phyloP scores from a whole-genome alignment of 1,140 invertebrate genomes.

The Drosophila punjabiensis region DNA sequence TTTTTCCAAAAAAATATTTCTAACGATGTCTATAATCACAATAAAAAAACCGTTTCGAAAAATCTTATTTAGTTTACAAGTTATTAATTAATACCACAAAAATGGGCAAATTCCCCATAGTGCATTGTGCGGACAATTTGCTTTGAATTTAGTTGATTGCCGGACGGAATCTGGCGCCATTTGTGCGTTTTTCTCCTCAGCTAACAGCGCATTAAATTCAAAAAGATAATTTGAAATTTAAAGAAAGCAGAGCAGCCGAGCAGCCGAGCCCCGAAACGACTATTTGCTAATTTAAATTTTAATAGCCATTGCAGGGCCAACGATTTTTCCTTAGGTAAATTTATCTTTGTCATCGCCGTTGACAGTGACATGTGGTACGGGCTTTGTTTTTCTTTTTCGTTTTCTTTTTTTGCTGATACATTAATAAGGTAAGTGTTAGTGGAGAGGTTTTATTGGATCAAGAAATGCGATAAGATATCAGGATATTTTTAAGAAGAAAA shows the following conservation, averaged over 20 bases:
- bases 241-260: background rate
- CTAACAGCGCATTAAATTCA: constrained; percentile 63
- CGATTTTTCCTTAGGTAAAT: constrained; percentile 48
- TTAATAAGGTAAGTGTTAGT: constrained; percentile 18
- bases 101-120: too few relatives aligned
- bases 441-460: background rate
- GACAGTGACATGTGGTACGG: constrained; percentile 76
- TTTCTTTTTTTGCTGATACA: constrained; percentile 11
- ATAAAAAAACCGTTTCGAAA: too few relatives aligned
- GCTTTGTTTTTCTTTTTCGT: constrained; percentile 29
- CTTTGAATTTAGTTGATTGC: constrained; percentile 83
- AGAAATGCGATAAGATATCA: too few relatives aligned
- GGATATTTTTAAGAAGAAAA: background rate
- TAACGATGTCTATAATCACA: too few relatives aligned
- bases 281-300: constrained; percentile 69
- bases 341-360: constrained; percentile 79
- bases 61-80: too few relatives aligned
- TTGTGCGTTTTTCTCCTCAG: constrained; percentile 36
- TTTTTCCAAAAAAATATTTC: too few relatives aligned
- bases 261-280: constrained; percentile 11
- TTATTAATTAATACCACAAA: too few relatives aligned
- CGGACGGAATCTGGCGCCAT: constrained; percentile 76
- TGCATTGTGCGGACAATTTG: constrained; percentile 79
- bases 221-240: constrained; percentile 59
- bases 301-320: constrained; percentile 17